Evolutionary conservation across 1,140 invertebrate species (phyloP).

Genomic region (Brachionus calyciflorus): DNA sequence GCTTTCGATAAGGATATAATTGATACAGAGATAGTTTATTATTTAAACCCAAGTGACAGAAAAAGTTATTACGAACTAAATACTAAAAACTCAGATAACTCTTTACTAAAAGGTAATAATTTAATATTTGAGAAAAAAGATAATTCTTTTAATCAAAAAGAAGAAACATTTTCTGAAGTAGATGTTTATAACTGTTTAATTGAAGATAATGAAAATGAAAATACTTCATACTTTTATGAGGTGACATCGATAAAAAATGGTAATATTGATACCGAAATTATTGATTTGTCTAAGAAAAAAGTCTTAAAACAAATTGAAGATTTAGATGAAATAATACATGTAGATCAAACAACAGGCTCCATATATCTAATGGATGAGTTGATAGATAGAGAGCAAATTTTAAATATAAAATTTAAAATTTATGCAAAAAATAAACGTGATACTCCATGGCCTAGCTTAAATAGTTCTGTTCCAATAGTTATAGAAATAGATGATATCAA

Average conservation of each 20-base stretch:
- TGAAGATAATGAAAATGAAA: not conserved
- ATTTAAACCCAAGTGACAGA: not conserved
- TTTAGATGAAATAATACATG: not conserved
- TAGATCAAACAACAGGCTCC: not conserved
- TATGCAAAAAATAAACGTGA: not conserved
- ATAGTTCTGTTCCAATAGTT: not conserved
- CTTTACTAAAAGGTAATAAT: not conserved
- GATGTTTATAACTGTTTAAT: not conserved
- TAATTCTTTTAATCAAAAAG: not conserved
- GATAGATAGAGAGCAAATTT: constrained; percentile 6
- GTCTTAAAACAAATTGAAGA: not conserved
- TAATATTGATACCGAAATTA: not conserved
- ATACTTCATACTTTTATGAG: not conserved
- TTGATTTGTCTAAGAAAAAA: not conserved
- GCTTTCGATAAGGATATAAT: not conserved
- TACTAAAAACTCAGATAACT: not conserved
- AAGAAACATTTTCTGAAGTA: not conserved
- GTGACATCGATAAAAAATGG: constrained; percentile 8
- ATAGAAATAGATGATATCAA: constrained; percentile 31
- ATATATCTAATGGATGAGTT: not conserved
- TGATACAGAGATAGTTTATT: not conserved
- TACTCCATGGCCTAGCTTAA: not conserved
- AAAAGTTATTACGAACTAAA: not conserved
- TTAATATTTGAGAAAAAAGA: not conserved
- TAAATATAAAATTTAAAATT: constrained; percentile 10